Percentiles rank a stretch among this genome's conserved stretches.
Evolutionary conservation across 2,113 vertebrate genomes (phyloP).

Genomic region (Nicator chloris): DNA sequence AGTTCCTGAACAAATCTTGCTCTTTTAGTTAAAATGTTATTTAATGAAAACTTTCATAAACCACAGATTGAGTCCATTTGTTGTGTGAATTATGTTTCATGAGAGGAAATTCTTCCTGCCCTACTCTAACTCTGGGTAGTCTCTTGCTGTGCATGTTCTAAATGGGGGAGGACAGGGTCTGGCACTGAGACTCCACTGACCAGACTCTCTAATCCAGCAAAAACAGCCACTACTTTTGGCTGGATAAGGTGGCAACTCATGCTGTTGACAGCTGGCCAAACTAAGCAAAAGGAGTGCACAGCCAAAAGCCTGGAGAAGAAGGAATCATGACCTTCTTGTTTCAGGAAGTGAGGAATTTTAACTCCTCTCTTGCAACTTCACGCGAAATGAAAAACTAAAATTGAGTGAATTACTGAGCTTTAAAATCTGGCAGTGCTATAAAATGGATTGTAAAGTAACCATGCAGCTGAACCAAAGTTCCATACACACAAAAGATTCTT

Average conservation of each 20-base stretch:
- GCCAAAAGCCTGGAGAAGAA: background rate
- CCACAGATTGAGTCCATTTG: background rate
- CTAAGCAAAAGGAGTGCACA: background rate
- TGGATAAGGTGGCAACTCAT: background rate
- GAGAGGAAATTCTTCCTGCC: background rate
- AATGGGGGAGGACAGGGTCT: background rate
- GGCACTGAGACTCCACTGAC: background rate
- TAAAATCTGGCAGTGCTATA: background rate
- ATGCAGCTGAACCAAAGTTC: background rate
- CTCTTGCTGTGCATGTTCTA: background rate
- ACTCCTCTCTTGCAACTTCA: background rate
- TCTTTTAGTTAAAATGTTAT: background rate
- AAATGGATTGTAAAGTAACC: background rate
- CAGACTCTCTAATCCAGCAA: background rate
- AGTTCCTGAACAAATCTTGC: background rate
- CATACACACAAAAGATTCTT: background rate
- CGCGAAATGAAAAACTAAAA: background rate
- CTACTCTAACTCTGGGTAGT: background rate
- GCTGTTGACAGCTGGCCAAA: background rate
- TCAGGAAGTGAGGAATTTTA: background rate
- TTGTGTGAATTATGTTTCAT: background rate
- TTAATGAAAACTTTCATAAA: background rate
- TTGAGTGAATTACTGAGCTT: background rate
- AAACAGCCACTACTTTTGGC: background rate
- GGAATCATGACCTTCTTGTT: fast-evolving